Conservation (phyloP, 2,797 vertebrate species). For the Halcyon leucocephala region DNA sequence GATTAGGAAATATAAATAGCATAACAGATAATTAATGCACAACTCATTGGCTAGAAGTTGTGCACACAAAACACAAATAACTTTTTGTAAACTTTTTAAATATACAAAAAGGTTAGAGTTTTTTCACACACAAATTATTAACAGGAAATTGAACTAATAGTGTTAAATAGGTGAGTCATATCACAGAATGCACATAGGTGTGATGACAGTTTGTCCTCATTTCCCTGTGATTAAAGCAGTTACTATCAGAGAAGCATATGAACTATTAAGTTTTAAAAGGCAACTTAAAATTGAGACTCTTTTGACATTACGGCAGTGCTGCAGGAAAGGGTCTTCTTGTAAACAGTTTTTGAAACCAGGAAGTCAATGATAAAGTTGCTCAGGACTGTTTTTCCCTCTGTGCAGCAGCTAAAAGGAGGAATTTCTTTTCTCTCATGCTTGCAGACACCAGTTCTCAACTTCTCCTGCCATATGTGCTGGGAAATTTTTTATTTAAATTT, state of each 20-base stretch:
- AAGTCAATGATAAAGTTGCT: neutral
- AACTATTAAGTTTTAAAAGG: neutral
- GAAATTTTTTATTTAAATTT: constrained; percentile 30
- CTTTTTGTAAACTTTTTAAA: neutral
- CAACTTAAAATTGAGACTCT: neutral
- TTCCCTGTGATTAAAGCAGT: neutral
- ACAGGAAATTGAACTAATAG: neutral
- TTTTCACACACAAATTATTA: neutral
- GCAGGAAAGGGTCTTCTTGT: neutral
- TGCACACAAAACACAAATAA: neutral
- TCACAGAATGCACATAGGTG: neutral
- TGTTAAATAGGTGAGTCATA: neutral
- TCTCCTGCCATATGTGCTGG: constrained; percentile 30
- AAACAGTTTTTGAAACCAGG: neutral
- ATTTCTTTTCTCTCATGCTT: neutral
- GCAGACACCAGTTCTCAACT: neutral
- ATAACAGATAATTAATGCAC: neutral
- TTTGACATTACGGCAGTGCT: neutral
- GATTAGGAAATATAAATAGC: neutral
- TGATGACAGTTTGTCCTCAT: neutral
- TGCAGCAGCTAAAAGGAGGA: neutral
- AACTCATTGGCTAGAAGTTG: neutral
- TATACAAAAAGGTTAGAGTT: fast-evolving
- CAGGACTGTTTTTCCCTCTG: neutral
- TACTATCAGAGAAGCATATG: neutral